Percentiles rank a stretch among this genome's conserved stretches.
phyloP scores from a whole-genome alignment of 2,888 invertebrate species.

The Diadromus collaris region DNA sequence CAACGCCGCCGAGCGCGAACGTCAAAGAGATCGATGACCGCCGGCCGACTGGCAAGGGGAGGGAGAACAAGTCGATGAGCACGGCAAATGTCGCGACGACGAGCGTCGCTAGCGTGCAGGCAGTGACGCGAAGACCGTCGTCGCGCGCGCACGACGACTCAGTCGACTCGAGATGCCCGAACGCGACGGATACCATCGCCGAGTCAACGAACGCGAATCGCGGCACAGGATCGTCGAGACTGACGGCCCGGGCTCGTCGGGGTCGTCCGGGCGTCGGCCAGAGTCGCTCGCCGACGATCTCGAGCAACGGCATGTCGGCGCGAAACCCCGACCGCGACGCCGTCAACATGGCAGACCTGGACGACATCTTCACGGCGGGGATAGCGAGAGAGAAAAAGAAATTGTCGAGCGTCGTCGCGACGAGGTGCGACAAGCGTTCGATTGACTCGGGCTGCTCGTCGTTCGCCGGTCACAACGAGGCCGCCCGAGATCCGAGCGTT shows the following conservation, averaged over 20 bases:
- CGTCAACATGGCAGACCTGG: constrained; percentile 67
- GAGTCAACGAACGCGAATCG: not conserved
- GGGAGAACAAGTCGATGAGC: constrained; percentile 28
- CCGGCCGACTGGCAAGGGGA: constrained; percentile 45
- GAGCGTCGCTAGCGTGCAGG: not conserved
- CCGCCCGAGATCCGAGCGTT: constrained; percentile 33
- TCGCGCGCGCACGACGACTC: not conserved
- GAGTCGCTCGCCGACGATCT: not conserved
- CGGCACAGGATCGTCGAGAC: too few species aligned
- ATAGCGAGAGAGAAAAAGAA: constrained; percentile 48
- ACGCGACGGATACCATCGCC: not conserved
- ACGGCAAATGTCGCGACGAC: not conserved
- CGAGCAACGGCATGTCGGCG: constrained; percentile 3
- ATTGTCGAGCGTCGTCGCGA: not conserved
- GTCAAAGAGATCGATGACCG: constrained; percentile 54
- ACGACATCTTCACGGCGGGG: constrained; percentile 72
- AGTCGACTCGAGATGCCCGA: constrained; percentile 13
- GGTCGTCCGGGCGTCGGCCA: constrained; percentile 15
- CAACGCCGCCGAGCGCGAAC: constrained; percentile 29
- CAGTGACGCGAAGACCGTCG: not conserved
- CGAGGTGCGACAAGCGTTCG: not conserved
- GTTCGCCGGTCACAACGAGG: not conserved
- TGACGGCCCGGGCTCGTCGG: not conserved
- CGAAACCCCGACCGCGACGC: constrained; percentile 4
- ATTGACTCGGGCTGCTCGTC: not conserved